Percentiles rank a stretch among this genome's conserved stretches.
These are phyloP conservation scores for Felis chaus DNA, from an alignment of 2,113 vertebrate genomes.

Conservation along the genomic window DNA sequence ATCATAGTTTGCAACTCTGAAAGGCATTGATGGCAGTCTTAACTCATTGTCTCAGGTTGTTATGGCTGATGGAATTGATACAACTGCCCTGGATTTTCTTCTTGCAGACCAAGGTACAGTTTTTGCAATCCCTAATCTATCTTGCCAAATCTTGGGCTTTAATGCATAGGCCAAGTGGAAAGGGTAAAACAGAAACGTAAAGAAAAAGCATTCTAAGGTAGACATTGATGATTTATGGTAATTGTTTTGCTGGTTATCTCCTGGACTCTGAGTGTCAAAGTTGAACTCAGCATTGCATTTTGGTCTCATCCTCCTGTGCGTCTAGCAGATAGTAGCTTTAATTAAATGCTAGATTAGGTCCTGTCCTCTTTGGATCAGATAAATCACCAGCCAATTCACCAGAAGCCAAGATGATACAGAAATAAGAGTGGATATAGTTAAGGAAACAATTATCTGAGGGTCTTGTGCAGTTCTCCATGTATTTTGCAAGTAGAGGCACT, in stretches of 20 bases:
- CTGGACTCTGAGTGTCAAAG: background rate
- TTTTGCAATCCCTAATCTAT: background rate
- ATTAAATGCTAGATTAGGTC: background rate
- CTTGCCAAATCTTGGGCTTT: background rate
- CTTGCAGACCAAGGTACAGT: background rate
- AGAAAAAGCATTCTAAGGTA: background rate
- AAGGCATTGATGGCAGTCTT: background rate
- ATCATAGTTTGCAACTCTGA: background rate
- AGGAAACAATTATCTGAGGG: background rate
- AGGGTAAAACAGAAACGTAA: background rate
- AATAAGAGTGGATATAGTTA: background rate
- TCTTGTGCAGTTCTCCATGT: background rate
- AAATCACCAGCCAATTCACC: background rate
- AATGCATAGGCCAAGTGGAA: background rate
- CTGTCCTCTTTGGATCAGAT: background rate
- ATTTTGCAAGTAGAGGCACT: background rate
- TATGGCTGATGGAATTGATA: background rate
- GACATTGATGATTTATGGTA: background rate
- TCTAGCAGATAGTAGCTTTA: background rate
- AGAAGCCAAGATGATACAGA: background rate
- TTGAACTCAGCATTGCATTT: background rate
- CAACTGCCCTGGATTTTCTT: background rate
- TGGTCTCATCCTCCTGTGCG: background rate
- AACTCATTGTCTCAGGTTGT: background rate
- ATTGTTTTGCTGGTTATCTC: background rate